Percentiles rank a stretch among this genome's conserved stretches.
These are phyloP conservation scores for Promerops cafer DNA, from an alignment of 2,113 vertebrate species.

Conservation along the genomic window DNA sequence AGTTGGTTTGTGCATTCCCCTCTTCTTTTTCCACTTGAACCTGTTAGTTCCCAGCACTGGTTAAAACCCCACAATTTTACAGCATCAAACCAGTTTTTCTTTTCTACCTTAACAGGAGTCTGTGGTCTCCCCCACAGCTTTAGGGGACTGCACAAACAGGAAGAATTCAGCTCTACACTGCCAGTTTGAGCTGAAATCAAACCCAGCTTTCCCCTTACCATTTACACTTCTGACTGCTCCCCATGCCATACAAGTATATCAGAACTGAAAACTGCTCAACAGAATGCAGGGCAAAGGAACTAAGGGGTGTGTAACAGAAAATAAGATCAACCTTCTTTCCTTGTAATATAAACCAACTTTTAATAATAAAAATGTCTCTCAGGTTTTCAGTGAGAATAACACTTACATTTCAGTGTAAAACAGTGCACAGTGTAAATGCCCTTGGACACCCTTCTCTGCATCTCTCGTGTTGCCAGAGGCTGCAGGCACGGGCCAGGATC, in stretches of 20 bases:
- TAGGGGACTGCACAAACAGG: not conserved
- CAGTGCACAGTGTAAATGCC: constrained; percentile 42
- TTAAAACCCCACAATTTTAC: not conserved
- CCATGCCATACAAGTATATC: not conserved
- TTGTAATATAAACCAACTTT: constrained; percentile 66
- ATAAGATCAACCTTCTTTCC: not conserved
- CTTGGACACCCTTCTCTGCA: not conserved
- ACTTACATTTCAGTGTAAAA: constrained; percentile 54
- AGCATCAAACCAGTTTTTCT: not conserved
- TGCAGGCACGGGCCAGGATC: not conserved
- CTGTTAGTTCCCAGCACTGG: not conserved
- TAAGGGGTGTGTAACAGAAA: not conserved
- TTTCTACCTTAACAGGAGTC: not conserved
- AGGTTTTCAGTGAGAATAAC: constrained; percentile 29
- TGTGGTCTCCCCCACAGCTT: not conserved
- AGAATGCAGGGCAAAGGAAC: not conserved
- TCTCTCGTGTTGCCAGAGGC: not conserved
- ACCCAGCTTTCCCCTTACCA: not conserved
- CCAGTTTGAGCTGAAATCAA: not conserved
- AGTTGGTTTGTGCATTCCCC: not conserved
- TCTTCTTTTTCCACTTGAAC: not conserved
- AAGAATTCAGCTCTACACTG: not conserved
- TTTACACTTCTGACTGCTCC: not conserved
- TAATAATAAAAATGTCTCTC: constrained; percentile 69
- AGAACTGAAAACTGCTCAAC: not conserved